phyloP scores from a whole-genome alignment of 1,140 invertebrate species.

The Hesperophylax magnus region DNA sequence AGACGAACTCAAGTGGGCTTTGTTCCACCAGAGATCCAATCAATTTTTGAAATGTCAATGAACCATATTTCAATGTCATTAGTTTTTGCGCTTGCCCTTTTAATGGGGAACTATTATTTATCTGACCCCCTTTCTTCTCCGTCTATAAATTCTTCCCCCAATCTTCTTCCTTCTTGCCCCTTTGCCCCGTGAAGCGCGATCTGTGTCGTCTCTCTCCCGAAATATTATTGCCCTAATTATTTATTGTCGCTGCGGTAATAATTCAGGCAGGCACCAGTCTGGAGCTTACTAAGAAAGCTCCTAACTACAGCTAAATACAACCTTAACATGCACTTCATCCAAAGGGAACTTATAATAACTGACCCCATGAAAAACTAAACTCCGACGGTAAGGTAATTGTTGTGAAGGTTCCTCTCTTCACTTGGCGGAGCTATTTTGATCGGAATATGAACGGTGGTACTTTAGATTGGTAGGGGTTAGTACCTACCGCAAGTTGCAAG shows the following conservation, averaged over 20 bases:
- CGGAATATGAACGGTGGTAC: background rate
- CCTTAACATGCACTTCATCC: no score
- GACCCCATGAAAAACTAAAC: no score
- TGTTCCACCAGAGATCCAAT: no score
- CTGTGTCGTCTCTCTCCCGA: conserved; percentile 23
- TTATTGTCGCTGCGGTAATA: conserved; percentile 53
- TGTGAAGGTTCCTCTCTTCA: no score
- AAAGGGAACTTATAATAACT: no score
- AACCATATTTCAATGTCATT: no score
- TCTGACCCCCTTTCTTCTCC: conserved; percentile 17
- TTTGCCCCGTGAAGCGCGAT: conserved; percentile 13
- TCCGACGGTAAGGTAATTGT: no score
- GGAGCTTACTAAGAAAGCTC: background rate
- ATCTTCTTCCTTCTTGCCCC: background rate
- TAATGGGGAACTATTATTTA: background rate
- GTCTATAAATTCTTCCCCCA: background rate
- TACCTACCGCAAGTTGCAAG: background rate
- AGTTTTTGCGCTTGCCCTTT: background rate
- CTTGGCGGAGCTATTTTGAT: background rate
- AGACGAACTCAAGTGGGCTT: no score
- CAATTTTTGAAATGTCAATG: no score
- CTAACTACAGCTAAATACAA: background rate
- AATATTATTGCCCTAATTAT: conserved; percentile 57
- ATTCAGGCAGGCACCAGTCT: conserved; percentile 35
- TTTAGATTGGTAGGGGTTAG: background rate